phyloP scores from a whole-genome alignment of 1,140 invertebrate genomes.

The Brachionus sp. region DNA sequence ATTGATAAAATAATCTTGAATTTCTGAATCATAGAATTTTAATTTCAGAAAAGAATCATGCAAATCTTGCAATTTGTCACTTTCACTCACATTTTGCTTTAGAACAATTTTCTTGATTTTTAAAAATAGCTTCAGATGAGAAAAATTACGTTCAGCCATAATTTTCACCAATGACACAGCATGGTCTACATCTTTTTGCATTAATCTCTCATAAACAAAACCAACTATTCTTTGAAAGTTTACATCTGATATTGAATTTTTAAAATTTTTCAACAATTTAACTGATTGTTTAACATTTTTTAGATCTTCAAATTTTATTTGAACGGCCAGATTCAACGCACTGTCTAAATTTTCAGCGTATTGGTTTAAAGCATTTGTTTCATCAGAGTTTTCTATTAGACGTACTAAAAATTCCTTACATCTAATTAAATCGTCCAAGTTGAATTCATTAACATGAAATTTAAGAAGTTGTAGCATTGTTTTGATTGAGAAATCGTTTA shows the following conservation, averaged over 20 bases:
- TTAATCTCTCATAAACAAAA: not conserved
- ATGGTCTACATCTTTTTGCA: not conserved
- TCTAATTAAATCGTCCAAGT: not conserved
- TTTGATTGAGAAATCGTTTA: slow-evolving; percentile 9
- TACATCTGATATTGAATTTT: not conserved
- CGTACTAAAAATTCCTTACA: not conserved
- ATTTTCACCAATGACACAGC: not conserved
- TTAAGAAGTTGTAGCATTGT: not conserved
- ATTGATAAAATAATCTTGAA: not conserved
- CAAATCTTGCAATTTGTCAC: not conserved
- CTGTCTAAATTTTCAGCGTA: slow-evolving; percentile 12
- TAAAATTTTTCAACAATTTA: not conserved
- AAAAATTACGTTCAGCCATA: not conserved
- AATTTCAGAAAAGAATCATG: not conserved
- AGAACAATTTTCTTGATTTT: not conserved
- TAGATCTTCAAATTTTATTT: slow-evolving; percentile 9
- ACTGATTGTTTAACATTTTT: not conserved
- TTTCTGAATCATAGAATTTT: slow-evolving; percentile 18
- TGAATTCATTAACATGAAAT: slow-evolving; percentile 28
- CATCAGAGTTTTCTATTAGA: not conserved
- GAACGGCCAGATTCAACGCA: not conserved
- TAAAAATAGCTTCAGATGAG: not conserved
- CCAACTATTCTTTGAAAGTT: not conserved
- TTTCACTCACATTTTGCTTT: not conserved
- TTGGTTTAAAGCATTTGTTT: not conserved